phyloP scores from a whole-genome alignment of 2,888 invertebrate genomes.

The Leistus spinibarbis region DNA sequence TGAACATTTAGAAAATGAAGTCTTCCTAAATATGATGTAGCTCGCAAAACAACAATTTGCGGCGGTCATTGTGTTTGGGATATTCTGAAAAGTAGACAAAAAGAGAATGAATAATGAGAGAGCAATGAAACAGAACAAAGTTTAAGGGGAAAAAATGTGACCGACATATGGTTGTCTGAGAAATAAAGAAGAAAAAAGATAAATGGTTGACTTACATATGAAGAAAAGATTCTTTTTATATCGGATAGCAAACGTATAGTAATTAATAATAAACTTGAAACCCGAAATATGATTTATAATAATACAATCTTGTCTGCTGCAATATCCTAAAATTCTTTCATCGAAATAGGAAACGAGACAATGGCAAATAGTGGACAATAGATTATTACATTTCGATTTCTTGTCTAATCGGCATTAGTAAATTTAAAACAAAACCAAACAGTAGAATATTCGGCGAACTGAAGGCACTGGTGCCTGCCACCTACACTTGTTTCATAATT shows the following conservation, averaged over 20 bases:
- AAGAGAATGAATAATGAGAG: neutral
- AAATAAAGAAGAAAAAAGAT: neutral
- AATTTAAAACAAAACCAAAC: too few species aligned
- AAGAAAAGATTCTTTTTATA: neutral
- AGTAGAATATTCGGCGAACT: too few species aligned
- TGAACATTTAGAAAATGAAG: neutral
- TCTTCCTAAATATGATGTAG: neutral
- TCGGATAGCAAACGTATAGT: too few species aligned
- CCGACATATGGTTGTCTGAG: neutral
- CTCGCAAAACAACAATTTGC: neutral
- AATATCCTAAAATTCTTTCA: neutral
- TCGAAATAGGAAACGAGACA: neutral
- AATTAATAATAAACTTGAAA: neutral
- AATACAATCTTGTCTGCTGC: neutral
- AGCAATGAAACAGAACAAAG: neutral
- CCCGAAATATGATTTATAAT: neutral
- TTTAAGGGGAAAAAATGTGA: neutral
- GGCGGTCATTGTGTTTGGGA: neutral
- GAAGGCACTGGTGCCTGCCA: too few species aligned
- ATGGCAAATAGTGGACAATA: too few species aligned
- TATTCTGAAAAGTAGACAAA: neutral
- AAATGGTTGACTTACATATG: neutral
- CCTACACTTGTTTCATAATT: too few species aligned
- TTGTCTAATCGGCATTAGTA: neutral
- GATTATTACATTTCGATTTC: neutral